phyloP scores from a whole-genome alignment of 2,113 vertebrate species.

The Perca fluviatilis region DNA sequence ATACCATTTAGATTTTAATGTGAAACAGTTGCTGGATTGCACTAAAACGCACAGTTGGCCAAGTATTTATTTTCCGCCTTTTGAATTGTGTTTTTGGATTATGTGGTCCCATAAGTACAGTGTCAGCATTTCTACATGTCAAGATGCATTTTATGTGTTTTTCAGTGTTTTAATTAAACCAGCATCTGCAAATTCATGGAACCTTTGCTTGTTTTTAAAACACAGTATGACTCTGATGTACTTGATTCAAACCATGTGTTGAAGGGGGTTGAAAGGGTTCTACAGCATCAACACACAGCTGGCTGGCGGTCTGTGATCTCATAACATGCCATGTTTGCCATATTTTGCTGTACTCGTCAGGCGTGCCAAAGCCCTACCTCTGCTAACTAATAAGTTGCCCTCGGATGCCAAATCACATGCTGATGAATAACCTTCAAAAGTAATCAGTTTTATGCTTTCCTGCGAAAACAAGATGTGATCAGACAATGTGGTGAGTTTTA shows the following conservation, averaged over 20 bases:
- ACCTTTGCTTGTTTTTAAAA: slow-evolving; percentile 64
- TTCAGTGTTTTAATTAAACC: slow-evolving; percentile 59
- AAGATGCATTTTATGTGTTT: slow-evolving; percentile 44
- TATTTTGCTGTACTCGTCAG: slow-evolving; percentile 45
- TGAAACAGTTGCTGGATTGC: slow-evolving; percentile 46
- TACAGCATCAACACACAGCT: slow-evolving; percentile 70
- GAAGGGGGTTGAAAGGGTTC: slow-evolving; percentile 54
- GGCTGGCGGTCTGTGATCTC: slow-evolving; percentile 72
- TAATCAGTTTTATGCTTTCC: slow-evolving; percentile 24
- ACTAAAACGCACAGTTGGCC: slow-evolving; percentile 9
- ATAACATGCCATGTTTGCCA: slow-evolving; percentile 59
- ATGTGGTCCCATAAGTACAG: slow-evolving; percentile 31
- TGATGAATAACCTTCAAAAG: slow-evolving; percentile 59
- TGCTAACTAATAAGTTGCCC: slow-evolving; percentile 54
- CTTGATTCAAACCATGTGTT: slow-evolving; percentile 75
- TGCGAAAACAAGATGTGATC: slow-evolving; percentile 34
- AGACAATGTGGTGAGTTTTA: slow-evolving; percentile 28
- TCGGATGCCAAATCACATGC: slow-evolving; percentile 41
- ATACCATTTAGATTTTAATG: slow-evolving; percentile 47
- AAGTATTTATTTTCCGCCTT: slow-evolving; percentile 2
- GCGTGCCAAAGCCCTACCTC: slow-evolving; percentile 53
- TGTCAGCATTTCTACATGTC: slow-evolving; percentile 61
- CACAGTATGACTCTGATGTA: slow-evolving; percentile 52
- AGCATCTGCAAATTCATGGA: slow-evolving; percentile 48
- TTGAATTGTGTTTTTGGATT: slow-evolving; percentile 35